phyloP scores from a whole-genome alignment of 2,888 invertebrate genomes.

The Gasteruption jaculator region DNA sequence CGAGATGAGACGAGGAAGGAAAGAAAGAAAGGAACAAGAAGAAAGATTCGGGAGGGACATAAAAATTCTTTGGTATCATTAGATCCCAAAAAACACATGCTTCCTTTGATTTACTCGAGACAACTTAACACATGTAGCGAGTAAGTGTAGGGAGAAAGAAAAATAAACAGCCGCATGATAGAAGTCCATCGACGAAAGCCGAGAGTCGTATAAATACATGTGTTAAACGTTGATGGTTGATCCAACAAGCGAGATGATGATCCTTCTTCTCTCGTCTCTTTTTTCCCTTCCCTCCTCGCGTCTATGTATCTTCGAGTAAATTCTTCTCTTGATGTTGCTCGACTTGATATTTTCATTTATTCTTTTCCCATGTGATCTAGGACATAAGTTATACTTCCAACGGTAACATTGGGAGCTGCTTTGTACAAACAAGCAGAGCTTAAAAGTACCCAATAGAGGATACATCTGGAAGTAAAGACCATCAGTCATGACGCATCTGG shows the following conservation, averaged over 20 bases:
- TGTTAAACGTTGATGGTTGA: constrained; percentile 26
- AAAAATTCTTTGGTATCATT: constrained; percentile 7
- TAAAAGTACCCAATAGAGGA: constrained; percentile 45
- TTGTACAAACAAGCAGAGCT: constrained; percentile 51
- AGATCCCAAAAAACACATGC: neutral
- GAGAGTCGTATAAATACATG: constrained; percentile 27
- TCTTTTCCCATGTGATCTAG: too few relatives aligned
- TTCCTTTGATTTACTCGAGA: constrained; percentile 32
- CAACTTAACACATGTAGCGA: too few relatives aligned
- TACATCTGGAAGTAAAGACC: constrained; percentile 51
- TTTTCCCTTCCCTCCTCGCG: neutral
- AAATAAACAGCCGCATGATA: constrained; percentile 27
- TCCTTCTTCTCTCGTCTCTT: constrained; percentile 19
- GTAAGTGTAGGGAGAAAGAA: too few relatives aligned
- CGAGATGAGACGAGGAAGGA: constrained; percentile 3
- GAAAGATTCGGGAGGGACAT: constrained; percentile 9
- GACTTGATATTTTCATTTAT: too few relatives aligned
- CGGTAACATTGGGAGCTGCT: constrained; percentile 23
- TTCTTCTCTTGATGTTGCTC: too few relatives aligned
- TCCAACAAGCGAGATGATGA: constrained; percentile 22
- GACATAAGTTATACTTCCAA: too few relatives aligned
- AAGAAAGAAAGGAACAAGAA: constrained; percentile 9
- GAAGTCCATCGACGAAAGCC: constrained; percentile 33
- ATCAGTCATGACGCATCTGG: constrained; percentile 52
- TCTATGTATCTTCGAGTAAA: too few relatives aligned